Base-by-base conservation (phyloP, 2,797 vertebrate genomes). In the Psittacula echo region DNA sequence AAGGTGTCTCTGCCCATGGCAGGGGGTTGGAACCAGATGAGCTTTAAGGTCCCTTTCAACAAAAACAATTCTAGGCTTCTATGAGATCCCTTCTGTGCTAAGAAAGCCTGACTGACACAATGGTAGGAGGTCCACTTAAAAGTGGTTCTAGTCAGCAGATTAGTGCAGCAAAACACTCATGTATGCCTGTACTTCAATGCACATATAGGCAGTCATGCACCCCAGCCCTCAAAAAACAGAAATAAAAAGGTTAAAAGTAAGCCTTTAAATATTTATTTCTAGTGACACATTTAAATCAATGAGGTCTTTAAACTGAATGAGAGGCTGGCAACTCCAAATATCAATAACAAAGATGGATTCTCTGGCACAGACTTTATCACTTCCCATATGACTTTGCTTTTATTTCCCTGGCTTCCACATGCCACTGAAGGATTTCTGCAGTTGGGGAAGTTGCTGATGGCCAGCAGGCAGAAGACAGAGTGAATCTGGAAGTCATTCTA, bases 201-300 rank as follows among this genome's bases (percentile, higher is more conserved):
- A n/a, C 0, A 3, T 24, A 32, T 0, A 20, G n/a, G 23, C 20
- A 21, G 61, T 15, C 16, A 19, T 9, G 8, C 41, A 51, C 11
- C 15, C 5, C 54, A 73, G 54, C 8, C 60, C 50, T 67, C 4
- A 15, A 42, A 76, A 41, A 27, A 37, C 56, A 60, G 34, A 24
- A 37, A 37, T 58, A 76, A 65, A 58, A 29, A 27, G 27, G 17
- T 27, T 30, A 37, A 21, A 61, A 54, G 4, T 27, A 76, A 71
- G 24, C 7, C 62, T 71, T 7, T 30, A 65, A 44, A 18, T 65
- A 61, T 10, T 54, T 77, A 32, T 22, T 89, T 83, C 70, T 74
- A 81, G 51, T 23, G 3, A 61, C 21, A 67, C 17, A 39, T 47
- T 65, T 61, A 60, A 67, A 80, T 62, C 56, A 53, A 76, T 34